Percentiles rank a stretch among this genome's conserved stretches.
These are phyloP conservation scores for Oscheius sp. DNA, from an alignment of 2,888 invertebrate genomes.

Conservation along the genomic window DNA sequence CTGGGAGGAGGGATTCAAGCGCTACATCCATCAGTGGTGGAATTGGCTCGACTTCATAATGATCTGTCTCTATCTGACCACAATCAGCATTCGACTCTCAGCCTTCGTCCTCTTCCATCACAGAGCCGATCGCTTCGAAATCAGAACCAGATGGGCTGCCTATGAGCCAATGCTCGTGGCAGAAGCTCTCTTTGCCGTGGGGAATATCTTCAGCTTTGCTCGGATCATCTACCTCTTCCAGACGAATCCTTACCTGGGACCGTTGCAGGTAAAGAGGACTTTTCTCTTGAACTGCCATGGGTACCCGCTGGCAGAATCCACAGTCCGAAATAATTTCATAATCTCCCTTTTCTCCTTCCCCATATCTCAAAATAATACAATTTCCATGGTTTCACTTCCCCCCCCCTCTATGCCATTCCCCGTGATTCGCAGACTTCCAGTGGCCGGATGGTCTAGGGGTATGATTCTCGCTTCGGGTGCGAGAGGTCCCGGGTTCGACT, in stretches of 20 bases:
- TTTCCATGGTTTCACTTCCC: no score
- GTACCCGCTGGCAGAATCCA: background rate
- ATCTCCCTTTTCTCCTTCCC: no score
- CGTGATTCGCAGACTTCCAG: no score
- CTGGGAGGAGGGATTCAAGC: conserved; percentile 78
- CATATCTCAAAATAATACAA: no score
- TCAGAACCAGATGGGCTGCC: conserved; percentile 76
- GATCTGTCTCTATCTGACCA: conserved; percentile 78
- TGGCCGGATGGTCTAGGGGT: no score
- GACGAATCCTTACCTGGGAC: conserved; percentile 78
- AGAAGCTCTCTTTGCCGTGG: conserved; percentile 77
- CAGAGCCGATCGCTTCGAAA: conserved; percentile 26
- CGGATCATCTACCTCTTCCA: conserved; percentile 78
- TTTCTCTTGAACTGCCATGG: background rate
- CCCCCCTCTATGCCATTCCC: no score
- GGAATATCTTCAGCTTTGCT: conserved; percentile 78
- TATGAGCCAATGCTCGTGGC: conserved; percentile 78
- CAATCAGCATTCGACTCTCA: conserved; percentile 75
- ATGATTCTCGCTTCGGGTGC: conserved; percentile 71
- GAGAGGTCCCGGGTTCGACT: conserved; percentile 73
- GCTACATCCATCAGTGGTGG: conserved; percentile 78
- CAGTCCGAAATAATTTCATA: no score
- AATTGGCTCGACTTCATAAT: conserved; percentile 79
- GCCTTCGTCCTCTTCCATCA: conserved; percentile 11
- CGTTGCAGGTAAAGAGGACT: conserved; percentile 75